Conservation (phyloP, 2,797 vertebrate species). For the Microctenopoma lineatum region DNA sequence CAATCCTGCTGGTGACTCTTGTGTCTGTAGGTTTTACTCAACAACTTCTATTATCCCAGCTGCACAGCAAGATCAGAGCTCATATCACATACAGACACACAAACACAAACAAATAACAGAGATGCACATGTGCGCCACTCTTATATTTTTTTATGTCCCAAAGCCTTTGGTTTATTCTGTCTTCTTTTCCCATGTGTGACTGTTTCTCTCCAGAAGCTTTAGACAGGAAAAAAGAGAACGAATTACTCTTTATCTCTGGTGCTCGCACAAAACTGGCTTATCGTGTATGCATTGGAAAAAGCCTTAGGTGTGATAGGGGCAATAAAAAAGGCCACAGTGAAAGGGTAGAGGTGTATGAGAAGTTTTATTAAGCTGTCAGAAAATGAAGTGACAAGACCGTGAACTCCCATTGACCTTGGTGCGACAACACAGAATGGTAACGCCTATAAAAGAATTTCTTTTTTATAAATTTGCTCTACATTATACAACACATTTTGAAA, state of each 20-base stretch:
- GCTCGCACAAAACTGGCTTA: constrained; percentile 68
- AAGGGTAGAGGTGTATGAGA: constrained; percentile 45
- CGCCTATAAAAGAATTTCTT: constrained; percentile 14
- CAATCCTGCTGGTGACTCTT: constrained; percentile 20
- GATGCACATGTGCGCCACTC: constrained; percentile 6
- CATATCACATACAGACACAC: constrained; percentile 7
- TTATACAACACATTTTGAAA: constrained; percentile 11
- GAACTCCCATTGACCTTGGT: constrained; percentile 58
- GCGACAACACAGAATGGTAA: constrained; percentile 37
- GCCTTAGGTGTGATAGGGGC: constrained; percentile 66
- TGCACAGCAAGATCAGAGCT: constrained; percentile 35
- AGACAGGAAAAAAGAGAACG: constrained; percentile 9
- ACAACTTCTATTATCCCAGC: constrained; percentile 45
- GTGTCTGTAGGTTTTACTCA: constrained; percentile 37
- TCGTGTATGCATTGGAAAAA: constrained; percentile 79
- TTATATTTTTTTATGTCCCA: constrained; percentile 17
- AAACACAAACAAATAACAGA: constrained; percentile 20
- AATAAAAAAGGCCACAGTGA: constrained; percentile 64
- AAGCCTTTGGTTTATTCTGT: constrained; percentile 52
- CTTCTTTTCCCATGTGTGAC: constrained; percentile 46
- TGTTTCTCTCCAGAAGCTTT: constrained; percentile 52
- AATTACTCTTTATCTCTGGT: constrained; percentile 66
- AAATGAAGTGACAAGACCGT: constrained; percentile 50
- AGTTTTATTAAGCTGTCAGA: constrained; percentile 82
- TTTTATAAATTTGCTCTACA: background rate